Base-by-base conservation (phyloP, 2,113 vertebrate genomes). In the Heterochromis multidens region DNA sequence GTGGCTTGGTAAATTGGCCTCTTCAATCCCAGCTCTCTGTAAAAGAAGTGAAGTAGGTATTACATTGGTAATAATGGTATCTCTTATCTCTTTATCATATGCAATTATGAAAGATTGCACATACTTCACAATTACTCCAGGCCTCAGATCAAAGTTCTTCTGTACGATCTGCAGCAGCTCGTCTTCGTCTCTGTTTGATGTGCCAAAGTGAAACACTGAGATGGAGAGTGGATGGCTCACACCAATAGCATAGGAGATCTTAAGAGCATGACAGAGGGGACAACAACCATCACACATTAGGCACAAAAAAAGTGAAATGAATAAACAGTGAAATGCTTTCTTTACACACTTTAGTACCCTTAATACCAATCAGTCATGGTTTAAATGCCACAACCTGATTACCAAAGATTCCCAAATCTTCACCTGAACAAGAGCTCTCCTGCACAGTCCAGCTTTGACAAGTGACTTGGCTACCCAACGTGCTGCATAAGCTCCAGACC, bases 391-490 rank as follows among this genome's bases (percentile, higher is more conserved):
- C 40, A 43, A 11, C 40, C 11, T 43, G 40, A 43, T 13, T 43
- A 11, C 11, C 40, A 43, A 43, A 43, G 12, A 43, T 43, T 43
- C 40, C 40, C 4, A 43, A 13, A 13, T 56, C 7, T n/a, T 81
- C 80, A 96, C 96, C 94, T 96, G 96, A 19, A 96, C 93, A 0
- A 96, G 89, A 52, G 54, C 96, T 80, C 96, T 88, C 83, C 88
- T 94, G 81, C 96, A 96, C 25, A 96, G 94, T 16, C 95, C 94
- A 3, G 96, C 95, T 88, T 96, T 96, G 31, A 96, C 96, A 77
- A 96, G 79, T 27, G 95, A 96, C 72, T 96, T 96, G 86, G 96
- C 96, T 4, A 96, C 95, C 96, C 96, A 96, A 81, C 96, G 96
- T 1, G 96, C 96, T 0, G 96, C 96, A 1, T 96, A 96, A 0